A percentile compares a stretch with the other conserved stretches of the same genome.
Evolutionary conservation across 2,113 vertebrate species (phyloP).

Genomic region (Ondatra zibethicus): DNA sequence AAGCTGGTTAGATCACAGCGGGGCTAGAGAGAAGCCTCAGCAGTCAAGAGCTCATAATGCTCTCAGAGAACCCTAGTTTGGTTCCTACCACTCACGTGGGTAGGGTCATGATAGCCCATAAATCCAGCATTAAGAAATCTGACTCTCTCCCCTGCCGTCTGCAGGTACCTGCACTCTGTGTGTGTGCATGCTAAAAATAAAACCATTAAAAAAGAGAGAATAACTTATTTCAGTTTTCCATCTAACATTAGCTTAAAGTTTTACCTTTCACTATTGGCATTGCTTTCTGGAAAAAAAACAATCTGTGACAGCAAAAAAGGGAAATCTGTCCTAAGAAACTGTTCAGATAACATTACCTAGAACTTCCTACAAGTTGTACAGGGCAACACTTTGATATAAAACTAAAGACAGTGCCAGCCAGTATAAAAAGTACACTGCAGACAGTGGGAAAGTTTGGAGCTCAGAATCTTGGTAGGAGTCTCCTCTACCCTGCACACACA

Average conservation of each 20-base stretch:
- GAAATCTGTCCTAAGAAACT: neutral
- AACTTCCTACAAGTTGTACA: neutral
- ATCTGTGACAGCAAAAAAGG: neutral
- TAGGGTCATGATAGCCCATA: neutral
- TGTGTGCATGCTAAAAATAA: neutral
- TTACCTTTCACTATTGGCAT: constrained; percentile 42
- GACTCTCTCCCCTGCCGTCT: neutral
- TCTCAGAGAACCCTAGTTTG: neutral
- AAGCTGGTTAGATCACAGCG: neutral
- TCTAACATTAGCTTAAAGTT: constrained; percentile 61
- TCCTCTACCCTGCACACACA: neutral
- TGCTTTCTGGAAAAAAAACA: constrained; percentile 45
- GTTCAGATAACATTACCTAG: constrained; percentile 13
- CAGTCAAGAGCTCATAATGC: neutral
- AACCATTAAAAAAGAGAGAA: neutral
- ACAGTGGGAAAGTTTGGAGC: neutral
- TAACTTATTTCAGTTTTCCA: constrained; percentile 51
- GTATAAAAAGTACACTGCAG: neutral
- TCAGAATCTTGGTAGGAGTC: neutral
- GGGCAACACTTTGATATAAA: neutral
- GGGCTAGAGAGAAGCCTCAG: neutral
- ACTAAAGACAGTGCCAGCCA: neutral
- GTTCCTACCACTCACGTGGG: neutral
- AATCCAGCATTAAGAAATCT: neutral
- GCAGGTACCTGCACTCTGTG: neutral